A percentile compares a stretch with the other conserved stretches of the same genome.
Evolutionary conservation across 2,113 vertebrate species (phyloP).

Genomic region (Heteronetta atricapilla): DNA sequence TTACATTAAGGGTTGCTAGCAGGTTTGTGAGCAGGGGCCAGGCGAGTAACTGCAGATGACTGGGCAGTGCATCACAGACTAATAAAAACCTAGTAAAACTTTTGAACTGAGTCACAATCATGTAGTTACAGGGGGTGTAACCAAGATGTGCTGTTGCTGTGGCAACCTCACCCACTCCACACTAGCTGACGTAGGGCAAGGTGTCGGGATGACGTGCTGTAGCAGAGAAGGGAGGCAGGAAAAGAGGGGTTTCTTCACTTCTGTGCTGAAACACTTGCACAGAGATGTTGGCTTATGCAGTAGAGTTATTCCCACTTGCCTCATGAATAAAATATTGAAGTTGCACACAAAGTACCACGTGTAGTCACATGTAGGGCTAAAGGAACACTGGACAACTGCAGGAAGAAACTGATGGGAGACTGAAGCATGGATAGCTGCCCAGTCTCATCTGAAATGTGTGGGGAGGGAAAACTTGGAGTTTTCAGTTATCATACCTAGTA

Average conservation of each 20-base stretch:
- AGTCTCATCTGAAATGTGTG: not conserved
- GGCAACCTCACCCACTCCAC: not conserved
- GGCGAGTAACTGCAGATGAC: not conserved
- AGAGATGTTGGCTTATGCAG: not conserved
- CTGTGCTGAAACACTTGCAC: not conserved
- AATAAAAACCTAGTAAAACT: slow-evolving; percentile 62
- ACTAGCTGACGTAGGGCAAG: not conserved
- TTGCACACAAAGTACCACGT: not conserved
- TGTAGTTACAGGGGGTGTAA: not conserved
- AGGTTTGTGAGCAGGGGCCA: not conserved
- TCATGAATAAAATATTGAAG: not conserved
- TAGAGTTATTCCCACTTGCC: not conserved
- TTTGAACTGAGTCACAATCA: slow-evolving; percentile 44
- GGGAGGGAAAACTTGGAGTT: not conserved
- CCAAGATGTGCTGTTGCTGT: slow-evolving; percentile 24
- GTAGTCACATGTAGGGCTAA: not conserved
- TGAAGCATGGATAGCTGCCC: not conserved
- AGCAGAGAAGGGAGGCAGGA: not conserved
- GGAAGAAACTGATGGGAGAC: not conserved
- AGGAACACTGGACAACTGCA: not conserved
- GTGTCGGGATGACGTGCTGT: not conserved
- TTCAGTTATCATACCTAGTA: not conserved
- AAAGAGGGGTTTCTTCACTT: not conserved
- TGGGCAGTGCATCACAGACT: not conserved
- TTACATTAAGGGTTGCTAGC: not conserved